phyloP scores from a whole-genome alignment of 2,113 vertebrate species.

The Bolborhynchus lineola region DNA sequence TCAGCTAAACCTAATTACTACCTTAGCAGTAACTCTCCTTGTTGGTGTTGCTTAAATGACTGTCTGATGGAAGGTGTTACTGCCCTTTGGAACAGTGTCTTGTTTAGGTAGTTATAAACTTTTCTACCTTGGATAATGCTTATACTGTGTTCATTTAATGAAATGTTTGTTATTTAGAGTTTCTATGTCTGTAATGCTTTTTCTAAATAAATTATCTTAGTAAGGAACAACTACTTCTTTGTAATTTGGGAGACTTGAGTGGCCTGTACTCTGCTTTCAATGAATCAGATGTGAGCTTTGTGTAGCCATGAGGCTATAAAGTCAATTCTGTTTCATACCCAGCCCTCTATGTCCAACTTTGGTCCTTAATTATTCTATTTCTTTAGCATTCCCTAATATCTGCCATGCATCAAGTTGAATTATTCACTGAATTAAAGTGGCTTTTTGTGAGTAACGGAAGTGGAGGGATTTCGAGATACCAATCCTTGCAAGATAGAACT shows the following conservation, averaged over 20 bases:
- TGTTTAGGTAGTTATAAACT: background rate
- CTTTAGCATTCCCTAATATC: background rate
- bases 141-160: constrained; percentile 11
- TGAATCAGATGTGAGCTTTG: background rate
- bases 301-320: background rate
- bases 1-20: background rate
- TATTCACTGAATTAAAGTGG: background rate
- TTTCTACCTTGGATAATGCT: background rate
- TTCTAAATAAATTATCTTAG: background rate
- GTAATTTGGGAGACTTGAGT: background rate
- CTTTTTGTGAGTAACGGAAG: background rate
- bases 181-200: background rate
- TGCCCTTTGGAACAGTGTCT: background rate
- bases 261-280: background rate
- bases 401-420: background rate
- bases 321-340: background rate
- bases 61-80: background rate
- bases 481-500: background rate
- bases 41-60: background rate
- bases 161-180: background rate
- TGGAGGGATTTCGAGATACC: background rate
- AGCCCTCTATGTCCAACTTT: background rate
- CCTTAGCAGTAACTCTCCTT: background rate
- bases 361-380: background rate
- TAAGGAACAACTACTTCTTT: background rate